These are phyloP conservation scores for Malurus splendens DNA, from an alignment of 2,797 vertebrate species.

Conservation along the genomic window DNA sequence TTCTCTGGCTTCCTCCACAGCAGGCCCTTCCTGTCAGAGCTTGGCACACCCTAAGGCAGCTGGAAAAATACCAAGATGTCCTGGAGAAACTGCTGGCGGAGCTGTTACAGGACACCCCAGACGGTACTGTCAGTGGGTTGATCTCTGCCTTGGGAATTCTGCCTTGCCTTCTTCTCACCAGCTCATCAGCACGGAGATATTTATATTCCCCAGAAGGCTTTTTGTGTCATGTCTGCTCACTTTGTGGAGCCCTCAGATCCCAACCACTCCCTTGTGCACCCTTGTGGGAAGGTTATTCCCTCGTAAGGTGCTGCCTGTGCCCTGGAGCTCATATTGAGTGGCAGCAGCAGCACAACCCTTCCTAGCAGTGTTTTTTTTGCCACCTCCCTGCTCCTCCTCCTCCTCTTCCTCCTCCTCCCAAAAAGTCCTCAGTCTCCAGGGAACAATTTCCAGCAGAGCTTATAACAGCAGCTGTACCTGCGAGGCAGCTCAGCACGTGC, in stretches of 20 bases:
- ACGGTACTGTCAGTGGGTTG: background rate
- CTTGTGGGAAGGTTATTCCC: background rate
- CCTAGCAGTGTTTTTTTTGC: background rate
- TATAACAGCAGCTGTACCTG: background rate
- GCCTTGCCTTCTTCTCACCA: conserved; percentile 16
- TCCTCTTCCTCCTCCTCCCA: background rate
- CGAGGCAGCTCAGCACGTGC: background rate
- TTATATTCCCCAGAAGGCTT: conserved; percentile 28
- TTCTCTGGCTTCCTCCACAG: conserved; percentile 54
- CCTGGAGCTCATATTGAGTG: background rate
- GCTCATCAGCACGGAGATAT: background rate
- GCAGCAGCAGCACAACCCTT: background rate
- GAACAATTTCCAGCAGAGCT: background rate
- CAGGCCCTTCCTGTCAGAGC: conserved; percentile 58
- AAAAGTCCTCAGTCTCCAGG: background rate
- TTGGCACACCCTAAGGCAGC: conserved; percentile 60
- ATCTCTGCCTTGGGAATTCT: conserved; percentile 25
- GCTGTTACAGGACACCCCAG: conserved; percentile 37
- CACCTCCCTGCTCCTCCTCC: background rate
- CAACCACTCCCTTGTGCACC: background rate
- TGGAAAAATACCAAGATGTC: conserved; percentile 64
- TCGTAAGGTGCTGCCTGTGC: background rate
- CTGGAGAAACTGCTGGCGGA: conserved; percentile 59
- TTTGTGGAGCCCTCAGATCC: conserved; percentile 3
- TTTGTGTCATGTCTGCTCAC: conserved; percentile 15